These are phyloP conservation scores for Allolobophora icterica DNA, from an alignment of 2,888 invertebrate genomes.

Conservation along the genomic window DNA sequence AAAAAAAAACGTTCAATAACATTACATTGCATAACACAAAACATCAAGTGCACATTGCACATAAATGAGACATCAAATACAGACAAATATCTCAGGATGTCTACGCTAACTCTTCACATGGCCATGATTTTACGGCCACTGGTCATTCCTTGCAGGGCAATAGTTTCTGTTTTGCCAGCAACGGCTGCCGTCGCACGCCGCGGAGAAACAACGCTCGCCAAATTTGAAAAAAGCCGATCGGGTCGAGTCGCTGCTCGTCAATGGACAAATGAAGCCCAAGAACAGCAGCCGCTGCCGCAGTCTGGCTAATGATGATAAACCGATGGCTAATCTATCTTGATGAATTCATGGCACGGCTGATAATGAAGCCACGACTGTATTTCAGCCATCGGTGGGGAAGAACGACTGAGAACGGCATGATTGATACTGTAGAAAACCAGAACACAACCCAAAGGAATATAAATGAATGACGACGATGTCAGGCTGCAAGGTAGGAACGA, in stretches of 20 bases:
- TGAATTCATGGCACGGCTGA: constrained; percentile 12
- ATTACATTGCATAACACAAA: background rate
- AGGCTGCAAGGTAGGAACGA: too few species aligned
- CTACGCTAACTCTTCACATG: background rate
- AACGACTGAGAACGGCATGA: background rate
- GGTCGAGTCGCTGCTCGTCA: background rate
- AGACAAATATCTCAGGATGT: background rate
- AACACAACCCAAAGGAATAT: constrained; percentile 10
- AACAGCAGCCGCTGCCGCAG: constrained; percentile 2
- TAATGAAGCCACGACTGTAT: constrained; percentile 21
- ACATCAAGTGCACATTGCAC: background rate
- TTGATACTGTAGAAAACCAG: constrained; percentile 11
- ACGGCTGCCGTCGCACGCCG: background rate
- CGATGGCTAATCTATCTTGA: constrained; percentile 26
- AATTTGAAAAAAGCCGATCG: background rate
- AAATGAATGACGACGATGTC: background rate
- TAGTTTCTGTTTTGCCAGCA: background rate
- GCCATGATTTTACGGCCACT: background rate
- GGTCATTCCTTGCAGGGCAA: background rate
- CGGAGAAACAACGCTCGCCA: background rate
- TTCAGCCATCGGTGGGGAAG: background rate
- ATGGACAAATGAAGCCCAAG: constrained; percentile 19
- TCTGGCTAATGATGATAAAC: constrained; percentile 25
- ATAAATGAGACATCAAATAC: background rate
- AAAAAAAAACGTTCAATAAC: background rate